These are phyloP conservation scores for Criorhina ranunculi DNA, from an alignment of 2,888 invertebrate genomes.

Conservation along the genomic window DNA sequence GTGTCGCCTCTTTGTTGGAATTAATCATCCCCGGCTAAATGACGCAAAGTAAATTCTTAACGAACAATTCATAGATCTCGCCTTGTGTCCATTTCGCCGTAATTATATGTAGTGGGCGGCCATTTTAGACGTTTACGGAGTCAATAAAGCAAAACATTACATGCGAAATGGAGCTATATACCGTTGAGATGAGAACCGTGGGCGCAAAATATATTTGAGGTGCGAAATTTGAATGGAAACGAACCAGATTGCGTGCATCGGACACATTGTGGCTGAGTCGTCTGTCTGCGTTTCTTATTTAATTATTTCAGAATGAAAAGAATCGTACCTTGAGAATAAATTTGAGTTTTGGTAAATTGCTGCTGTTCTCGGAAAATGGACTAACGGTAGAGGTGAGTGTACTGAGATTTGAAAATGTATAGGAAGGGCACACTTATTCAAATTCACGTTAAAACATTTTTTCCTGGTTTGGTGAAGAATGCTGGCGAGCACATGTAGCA, in stretches of 20 bases:
- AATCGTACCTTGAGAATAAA: constrained; percentile 19
- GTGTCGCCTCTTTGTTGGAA: constrained; percentile 25
- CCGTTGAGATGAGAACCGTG: constrained; percentile 37
- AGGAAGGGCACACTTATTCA: neutral
- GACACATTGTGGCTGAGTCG: constrained; percentile 23
- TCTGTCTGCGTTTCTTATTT: constrained; percentile 43
- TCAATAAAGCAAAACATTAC: constrained; percentile 41
- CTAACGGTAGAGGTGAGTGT: neutral
- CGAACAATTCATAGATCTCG: constrained; percentile 53
- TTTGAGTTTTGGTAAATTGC: constrained; percentile 5
- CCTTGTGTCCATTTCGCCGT: constrained; percentile 60
- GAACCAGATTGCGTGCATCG: constrained; percentile 61
- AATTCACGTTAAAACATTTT: too few species aligned
- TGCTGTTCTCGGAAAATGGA: constrained; percentile 2
- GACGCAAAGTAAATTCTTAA: constrained; percentile 29
- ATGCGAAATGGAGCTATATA: constrained; percentile 60
- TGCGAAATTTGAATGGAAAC: constrained; percentile 62
- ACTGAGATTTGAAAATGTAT: neutral
- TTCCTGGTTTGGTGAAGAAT: too few species aligned
- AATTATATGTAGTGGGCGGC: constrained; percentile 18
- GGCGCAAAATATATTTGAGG: constrained; percentile 50
- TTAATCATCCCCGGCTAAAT: constrained; percentile 50
- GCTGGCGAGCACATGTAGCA: too few species aligned
- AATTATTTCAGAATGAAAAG: constrained; percentile 18
- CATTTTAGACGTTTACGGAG: constrained; percentile 19